Base-by-base conservation (phyloP, 2,888 invertebrate genomes). In the Odontocolon sp. region DNA sequence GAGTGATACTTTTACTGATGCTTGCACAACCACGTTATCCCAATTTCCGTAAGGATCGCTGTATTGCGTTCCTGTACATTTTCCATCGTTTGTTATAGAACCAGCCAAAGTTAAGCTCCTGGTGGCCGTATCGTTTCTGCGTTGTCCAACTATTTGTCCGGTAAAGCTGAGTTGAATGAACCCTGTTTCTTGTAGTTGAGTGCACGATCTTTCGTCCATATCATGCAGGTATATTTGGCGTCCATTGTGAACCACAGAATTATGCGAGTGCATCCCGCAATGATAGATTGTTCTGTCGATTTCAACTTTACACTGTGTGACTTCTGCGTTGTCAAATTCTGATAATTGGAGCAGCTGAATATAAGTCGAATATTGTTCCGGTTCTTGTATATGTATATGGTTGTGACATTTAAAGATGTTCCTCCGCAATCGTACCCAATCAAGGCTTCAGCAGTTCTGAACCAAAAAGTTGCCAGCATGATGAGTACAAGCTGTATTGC, bases 1-100 rank as follows among this genome's bases (percentile, higher is more conserved):
- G 1, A 56, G 42, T 0, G 33, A 11, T 1, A 70, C 40, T 5
- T 45, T 69, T 0, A 77, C 59, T 0, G 52, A 18, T 0, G 69
- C 45, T 23, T 76, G 71, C 1, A 81, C 79, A 2, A 79, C 57
- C 0, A 77, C 77, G 5, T 75, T 67, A 1, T 73, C 68, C 71
- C 78, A 83, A 0, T 42, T 63, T 8, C 80, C 78, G 14, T 76
- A 80, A 0, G 63, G 71, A 9, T 82, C 83, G 8, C 78, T 69
- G 40, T 81, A 81, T 4, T 74, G 57, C 0, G 68, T 73, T 2
- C 80, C 82, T 0, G 33, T 5, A 18, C 82, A 83, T 0, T 5
- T 33, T 5, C 81, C 81, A 1, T 79, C 69, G 0, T 16, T 2
- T 0, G 11, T 26, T 0, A 50, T 9, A 1, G 23, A 18, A 0